phyloP scores from a whole-genome alignment of 2,797 vertebrate genomes.

The Eleutherodactylus coqui region DNA sequence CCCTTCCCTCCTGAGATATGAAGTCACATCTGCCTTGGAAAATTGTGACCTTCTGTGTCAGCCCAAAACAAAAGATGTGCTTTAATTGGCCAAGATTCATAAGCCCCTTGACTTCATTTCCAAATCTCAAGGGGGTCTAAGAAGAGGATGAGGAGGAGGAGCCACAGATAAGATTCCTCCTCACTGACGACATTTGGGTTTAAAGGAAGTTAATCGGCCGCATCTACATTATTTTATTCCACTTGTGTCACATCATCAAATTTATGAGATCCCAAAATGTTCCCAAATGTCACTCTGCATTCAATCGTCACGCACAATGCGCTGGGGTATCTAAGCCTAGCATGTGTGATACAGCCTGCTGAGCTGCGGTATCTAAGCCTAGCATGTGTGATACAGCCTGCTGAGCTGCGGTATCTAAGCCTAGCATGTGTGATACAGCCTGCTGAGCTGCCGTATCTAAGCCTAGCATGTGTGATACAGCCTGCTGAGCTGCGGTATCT shows the following conservation, averaged over 20 bases:
- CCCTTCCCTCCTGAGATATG: constrained; percentile 55
- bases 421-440: background rate
- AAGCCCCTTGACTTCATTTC: constrained; percentile 62
- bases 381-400: background rate
- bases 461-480: background rate
- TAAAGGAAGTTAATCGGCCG: background rate
- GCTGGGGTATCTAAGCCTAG: background rate
- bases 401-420: background rate
- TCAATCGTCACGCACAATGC: background rate
- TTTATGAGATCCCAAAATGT: background rate
- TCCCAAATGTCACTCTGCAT: background rate
- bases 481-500: background rate
- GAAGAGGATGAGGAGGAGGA: background rate
- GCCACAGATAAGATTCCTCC: constrained; percentile 27
- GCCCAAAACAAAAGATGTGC: constrained; percentile 55
- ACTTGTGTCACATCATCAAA: background rate
- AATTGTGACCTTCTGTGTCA: constrained; percentile 58
- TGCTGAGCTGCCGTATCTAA: background rate
- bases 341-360: background rate
- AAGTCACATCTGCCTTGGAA: constrained; percentile 60
- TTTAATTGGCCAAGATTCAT: constrained; percentile 63
- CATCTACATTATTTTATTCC: background rate
- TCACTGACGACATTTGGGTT: constrained; percentile 41
- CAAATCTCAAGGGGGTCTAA: constrained; percentile 47
- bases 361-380: background rate